These are phyloP conservation scores for Sphyrna mokarran DNA, from an alignment of 2,113 vertebrate genomes.

Conservation along the genomic window DNA sequence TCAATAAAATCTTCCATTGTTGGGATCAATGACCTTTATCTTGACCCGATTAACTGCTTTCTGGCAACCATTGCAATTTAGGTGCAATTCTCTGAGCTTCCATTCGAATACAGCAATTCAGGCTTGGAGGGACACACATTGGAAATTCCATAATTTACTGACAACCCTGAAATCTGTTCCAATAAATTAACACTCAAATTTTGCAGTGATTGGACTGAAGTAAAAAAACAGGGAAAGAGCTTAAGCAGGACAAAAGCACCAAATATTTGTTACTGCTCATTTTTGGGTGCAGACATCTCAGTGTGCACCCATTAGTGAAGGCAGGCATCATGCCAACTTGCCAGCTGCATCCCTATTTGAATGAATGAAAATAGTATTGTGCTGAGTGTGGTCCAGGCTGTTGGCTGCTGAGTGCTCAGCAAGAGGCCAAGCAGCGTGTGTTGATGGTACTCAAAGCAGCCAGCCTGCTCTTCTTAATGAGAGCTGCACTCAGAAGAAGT, in stretches of 20 bases:
- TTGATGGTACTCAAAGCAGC: too few relatives aligned
- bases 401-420: too few relatives aligned
- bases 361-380: too few relatives aligned
- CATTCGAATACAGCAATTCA: background rate
- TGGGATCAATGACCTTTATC: background rate
- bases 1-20: background rate
- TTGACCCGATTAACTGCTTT: background rate
- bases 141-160: background rate
- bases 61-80: background rate
- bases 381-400: too few relatives aligned
- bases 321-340: too few relatives aligned
- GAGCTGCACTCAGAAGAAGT: too few relatives aligned
- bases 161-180: background rate
- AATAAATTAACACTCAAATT: background rate
- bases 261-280: too few relatives aligned
- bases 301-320: too few relatives aligned
- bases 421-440: too few relatives aligned
- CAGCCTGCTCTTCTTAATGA: too few relatives aligned
- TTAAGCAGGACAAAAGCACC: background rate
- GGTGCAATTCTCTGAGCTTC: background rate
- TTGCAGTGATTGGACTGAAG: background rate
- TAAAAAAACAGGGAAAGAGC: background rate
- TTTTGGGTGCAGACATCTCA: too few relatives aligned
- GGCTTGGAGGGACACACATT: background rate
- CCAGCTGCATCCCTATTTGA: too few relatives aligned